Base-by-base conservation (phyloP, 2,888 invertebrate genomes). In the Pristionchus arcanus region DNA sequence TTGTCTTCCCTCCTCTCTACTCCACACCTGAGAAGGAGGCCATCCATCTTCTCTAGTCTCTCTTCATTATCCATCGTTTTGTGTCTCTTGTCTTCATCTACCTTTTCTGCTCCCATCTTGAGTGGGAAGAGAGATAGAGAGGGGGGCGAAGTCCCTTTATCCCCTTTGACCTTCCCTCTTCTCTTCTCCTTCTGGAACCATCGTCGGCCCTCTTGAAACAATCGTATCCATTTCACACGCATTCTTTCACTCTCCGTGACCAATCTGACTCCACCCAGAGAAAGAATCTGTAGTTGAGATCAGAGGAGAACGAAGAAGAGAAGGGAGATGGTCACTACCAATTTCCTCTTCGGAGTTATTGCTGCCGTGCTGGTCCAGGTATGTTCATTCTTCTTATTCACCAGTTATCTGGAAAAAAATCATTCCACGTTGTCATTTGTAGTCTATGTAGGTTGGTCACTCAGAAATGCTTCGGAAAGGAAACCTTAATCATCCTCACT, bases 201-300 rank as follows among this genome's bases (percentile, higher is more conserved):
- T 71, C 74, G 74, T 13, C 42, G 21, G 42, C 15, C 77, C 77
- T 77, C 77, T 42, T 42, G 77, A 77, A 77, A 77, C 77, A 77
- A 77, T 77, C 77, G 77, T 77, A 37, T 42, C 77, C 37, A 37
- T 77, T 77, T 37, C 37, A 77, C 37, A 42, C 77, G 77, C 42
- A n/a, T 37, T 42, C 42, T 21, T 42, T 77, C 71, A 31, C 28
- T 68, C 71, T 31, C n/a, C 66, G 66, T 66, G 66, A 4, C 66
- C 77, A 77, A 77, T 77, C 42, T 42, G 77, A 77, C 77, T 77
- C 77, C 77, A 42, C 77, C 77, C 77, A 77, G 42, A 9, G n/a
- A 25, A 31, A 19, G 21, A 19, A 16, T 55, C 55, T 37, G 34
- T 31, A 31, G 15, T 34, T 34, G 19, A 2, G n/a, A 15, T 37